These are phyloP conservation scores for Syngnathus scovelli DNA, from an alignment of 2,113 vertebrate species.

Conservation along the genomic window DNA sequence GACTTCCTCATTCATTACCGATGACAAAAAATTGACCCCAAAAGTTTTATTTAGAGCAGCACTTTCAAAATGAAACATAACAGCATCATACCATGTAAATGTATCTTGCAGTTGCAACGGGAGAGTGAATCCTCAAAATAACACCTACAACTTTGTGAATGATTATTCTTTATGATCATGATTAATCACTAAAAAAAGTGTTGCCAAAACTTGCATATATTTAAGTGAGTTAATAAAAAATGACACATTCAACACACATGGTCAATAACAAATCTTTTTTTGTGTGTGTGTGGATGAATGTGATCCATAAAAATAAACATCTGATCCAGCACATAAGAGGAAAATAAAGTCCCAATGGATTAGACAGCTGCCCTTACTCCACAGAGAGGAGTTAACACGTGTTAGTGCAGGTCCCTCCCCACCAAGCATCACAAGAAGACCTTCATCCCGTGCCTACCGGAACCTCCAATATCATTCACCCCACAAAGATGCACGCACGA, in stretches of 20 bases:
- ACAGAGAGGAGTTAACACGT: constrained; percentile 9
- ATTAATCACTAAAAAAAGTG: background rate
- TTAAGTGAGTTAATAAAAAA: background rate
- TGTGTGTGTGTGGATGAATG: background rate
- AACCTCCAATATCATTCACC: background rate
- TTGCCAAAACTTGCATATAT: background rate
- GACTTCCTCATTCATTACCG: constrained; percentile 13
- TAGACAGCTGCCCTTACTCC: background rate
- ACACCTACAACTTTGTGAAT: background rate
- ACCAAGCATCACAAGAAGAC: background rate
- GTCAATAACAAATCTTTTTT: background rate
- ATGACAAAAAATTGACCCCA: too few species aligned
- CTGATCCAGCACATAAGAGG: background rate
- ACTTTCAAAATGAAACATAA: background rate
- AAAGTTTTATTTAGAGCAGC: background rate
- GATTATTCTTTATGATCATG: background rate
- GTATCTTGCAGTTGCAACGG: background rate
- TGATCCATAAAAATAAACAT: background rate
- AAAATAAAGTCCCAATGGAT: background rate
- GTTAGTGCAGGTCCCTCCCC: background rate
- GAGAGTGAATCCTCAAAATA: background rate
- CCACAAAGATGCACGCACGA: background rate
- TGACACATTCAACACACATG: background rate
- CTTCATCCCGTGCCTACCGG: constrained; percentile 4
- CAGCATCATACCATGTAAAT: background rate